Base-by-base conservation (phyloP, 2,888 invertebrate species). In the Epirrhoe alternata region DNA sequence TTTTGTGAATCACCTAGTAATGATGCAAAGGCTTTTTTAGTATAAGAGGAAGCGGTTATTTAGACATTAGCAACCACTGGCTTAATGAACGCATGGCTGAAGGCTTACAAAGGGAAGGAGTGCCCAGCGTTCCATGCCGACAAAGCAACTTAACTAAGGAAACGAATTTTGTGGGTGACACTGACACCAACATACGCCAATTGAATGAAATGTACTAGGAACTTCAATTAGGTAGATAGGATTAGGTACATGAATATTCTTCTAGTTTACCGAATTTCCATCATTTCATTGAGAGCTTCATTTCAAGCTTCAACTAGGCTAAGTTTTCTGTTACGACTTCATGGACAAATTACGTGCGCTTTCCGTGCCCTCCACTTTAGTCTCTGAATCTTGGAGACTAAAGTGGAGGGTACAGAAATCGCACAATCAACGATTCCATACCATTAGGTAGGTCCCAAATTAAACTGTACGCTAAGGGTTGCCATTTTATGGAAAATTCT, bases 371-470 rank as follows among this genome's bases (percentile, higher is more conserved):
- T 58, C 55, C 76, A 71, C 76, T 74, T 68, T 77, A 72, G 72
- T 69, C 70, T 73, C 71, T n/a, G 61, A 73, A 73, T 74, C 74
- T 42, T 75, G 74, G 71, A 73, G 70, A 69, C 72, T 72, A 77
- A 68, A 74, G 76, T 71, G 76, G 55, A 58, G 63, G 61, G 57
- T 54, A 63, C 52, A 59, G 71, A 83, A 83, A 85, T 82, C 73
- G 74, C 63, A 75, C 80, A 83, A 84, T 84, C 82, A 77, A 77
- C 74, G 73, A 74, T 63, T 33, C 51, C 45, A 35, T n/a, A 5
- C 56, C 57, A 63, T 62, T 55, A 30, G 14, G 14, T 52, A 33
- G 61, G 47, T 31, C 38, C 31, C 5, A 5, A 47, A 12, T 12
- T 16, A 3, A 7, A 12, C 14, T 10, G 4, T 8, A 12, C 4